Evolutionary conservation across 2,113 vertebrate species (phyloP), one percentile per base, ranked within the genome.

Genomic region (Etheostoma cragini): DNA sequence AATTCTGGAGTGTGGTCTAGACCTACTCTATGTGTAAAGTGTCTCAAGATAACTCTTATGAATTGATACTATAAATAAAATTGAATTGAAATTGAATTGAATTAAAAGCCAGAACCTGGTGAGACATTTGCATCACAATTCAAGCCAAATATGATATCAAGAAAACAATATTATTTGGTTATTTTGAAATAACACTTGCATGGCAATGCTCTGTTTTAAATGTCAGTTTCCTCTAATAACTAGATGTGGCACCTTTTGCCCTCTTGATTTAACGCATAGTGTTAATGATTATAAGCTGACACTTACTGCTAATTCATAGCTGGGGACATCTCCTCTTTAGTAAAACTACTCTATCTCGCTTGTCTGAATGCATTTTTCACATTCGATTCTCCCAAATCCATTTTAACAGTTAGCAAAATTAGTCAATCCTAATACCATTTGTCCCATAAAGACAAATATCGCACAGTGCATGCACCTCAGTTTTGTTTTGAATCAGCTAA

Each of bases 401-500:
- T 74, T 60, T 35, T 6, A 33, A 30, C 50, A 42, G 46, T 64
- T 54, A 60, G 46, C 24, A 24, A 21, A 14, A n/a, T 52, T 69
- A 26, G 24, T 68, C 21, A 65, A 24, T 47, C 12, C 2, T 26
- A 1, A n/a, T n/a, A 57, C 53, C 58, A 21, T 4, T 50, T 73
- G 14, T 5, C 33, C 16, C 12, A 16, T 50, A 38, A 15, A 71
- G 66, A 72, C 11, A 56, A 54, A 42, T 30, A 63, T 53, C 2
- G 5, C 10, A 38, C 10, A 60, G 8, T n/a, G 38, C 50, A 53
- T 30, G 21, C 5, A 24, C 8, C 50, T 49, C 49, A 33, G 19
- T 60, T 63, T 10, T 65, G 21, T 68, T 75, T 33, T 4, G 5
- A 42, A 70, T 72, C 42, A 72, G 49, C 13, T 64, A 52, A 79